Evolutionary conservation across 2,113 vertebrate species (phyloP), one percentile per base, ranked within the genome.

Genomic region (Pelobates fuscus): DNA sequence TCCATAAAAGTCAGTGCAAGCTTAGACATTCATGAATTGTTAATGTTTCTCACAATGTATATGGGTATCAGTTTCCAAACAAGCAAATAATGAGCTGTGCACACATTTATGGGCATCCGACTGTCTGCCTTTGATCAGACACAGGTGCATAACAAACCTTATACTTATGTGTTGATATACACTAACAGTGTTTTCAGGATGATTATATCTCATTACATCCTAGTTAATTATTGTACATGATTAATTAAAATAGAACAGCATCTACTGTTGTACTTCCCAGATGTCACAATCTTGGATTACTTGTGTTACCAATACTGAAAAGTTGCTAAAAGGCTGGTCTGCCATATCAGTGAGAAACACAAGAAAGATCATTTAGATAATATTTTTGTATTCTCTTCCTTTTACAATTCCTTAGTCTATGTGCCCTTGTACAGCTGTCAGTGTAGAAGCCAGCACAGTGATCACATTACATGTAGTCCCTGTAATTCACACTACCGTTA

Each of bases 121-220:
- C 84, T 83, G 81, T 83, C 80, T 80, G 24, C 80, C 82, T 86
- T 84, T 86, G 85, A 87, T 86, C 81, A 85, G 74, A 81, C 81
- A 83, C 85, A 86, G 87, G 88, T 88, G 85, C 84, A 82, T 81
- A 82, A 86, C 82, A 85, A 85, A 65, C 84, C 78, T 82, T 81
- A 78, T 84, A 70, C 81, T 84, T 81, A 66, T 79, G 81, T 83
- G 73, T 80, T 86, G 83, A 84, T 85, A 86, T 83, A 87, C 85
- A 84, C 86, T 81, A 80, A 79, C 70, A 20, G 69, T 85, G 81
- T 87, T 82, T 86, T 86, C 82, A 79, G 82, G 81, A 80, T 84
- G 84, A 89, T 89, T 88, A 86, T 86, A 89, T 89, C 89, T 90
- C 88, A 90, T 90, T 89, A 89, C 88, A 86, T 80, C 80, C 88